Base-by-base conservation (phyloP, 1,140 invertebrate genomes). In the Hestina assimilis region DNA sequence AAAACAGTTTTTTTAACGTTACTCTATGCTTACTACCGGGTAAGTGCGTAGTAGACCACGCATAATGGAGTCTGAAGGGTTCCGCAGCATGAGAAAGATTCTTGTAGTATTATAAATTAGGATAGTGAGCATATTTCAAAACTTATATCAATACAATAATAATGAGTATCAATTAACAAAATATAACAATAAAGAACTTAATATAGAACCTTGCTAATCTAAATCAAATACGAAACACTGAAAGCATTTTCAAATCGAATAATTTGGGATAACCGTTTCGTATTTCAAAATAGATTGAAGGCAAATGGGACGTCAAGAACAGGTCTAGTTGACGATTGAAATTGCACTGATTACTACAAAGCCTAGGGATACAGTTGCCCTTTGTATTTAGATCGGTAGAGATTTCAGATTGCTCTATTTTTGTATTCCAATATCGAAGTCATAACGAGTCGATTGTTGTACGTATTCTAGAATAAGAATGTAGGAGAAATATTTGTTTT, bases 271-370 rank as follows among this genome's bases (percentile, higher is more conserved):
- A 62, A 62, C 59, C 52, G 50, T 58, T 62, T 41, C 61, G 43
- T 59, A 63, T 66, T 63, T 66, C 59, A 66, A 66, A 60, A 62
- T 59, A 69, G 65, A 50, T 63, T 42, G 58, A 55, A 79, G 71
- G 74, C 73, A 76, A 76, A 79, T 76, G 67, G 66, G 53, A 66
- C 66, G 73, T 79, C 72, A 72, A 62, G 58, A 63, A 59, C 72
- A 79, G 69, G 28, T 59, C 51, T 24, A 52, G 59, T 63, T 75
- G 68, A 75, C 69, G 69, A 72, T 63, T 62, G 65, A 63, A 75
- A 75, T 75, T 67, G 70, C 66, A 75, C 69, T 73, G 75, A 75
- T 78, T 78, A 38, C 33, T 62, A 61, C 65, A 17, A 15, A 46
- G 24, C 41, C 48, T 35, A 11, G 20, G 46, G 26, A 24, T 11